Base-by-base conservation (phyloP, 2,888 invertebrate species). In the Rhogogaster chlorosoma region DNA sequence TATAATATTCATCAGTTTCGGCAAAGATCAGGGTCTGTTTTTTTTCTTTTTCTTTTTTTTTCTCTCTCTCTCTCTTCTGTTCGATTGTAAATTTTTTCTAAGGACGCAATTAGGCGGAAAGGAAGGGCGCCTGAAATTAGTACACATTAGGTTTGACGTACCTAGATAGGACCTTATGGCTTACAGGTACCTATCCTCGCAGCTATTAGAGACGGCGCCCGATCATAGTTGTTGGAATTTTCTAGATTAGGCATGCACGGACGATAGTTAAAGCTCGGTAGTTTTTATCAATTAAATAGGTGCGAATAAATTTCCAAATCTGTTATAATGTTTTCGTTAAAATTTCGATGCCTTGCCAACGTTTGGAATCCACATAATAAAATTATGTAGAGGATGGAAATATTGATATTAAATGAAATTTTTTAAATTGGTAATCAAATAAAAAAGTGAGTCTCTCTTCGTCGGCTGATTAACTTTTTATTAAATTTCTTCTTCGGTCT, bases 141-240 rank as follows among this genome's bases (percentile, higher is more conserved):
- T 75, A 75, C 75, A 75, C 75, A 75, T 67, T 29, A 53, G 53
- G 53, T 53, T n/a, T n/a, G 18, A 53, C n/a, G 53, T 53, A 53
- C 53, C 49, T 49, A 49, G 5, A 18, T 10, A 53, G n/a, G 53
- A 53, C 7, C 53, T 15, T n/a, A 53, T 53, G 53, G 53, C n/a
- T n/a, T n/a, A 53, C n/a, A 53, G n/a, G n/a, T 53, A 53, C 53
- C 53, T 53, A 53, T n/a, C 53, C n/a, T n/a, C 53, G 53, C 53
- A 53, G 53, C 53, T 53, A 53, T 53, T 53, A 90, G 90, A 91
- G 89, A 89, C 89, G 91, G 91, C 91, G 92, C 92, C 91, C 90
- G 89, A 90, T 90, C 91, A 42, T 75, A 92, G 91, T 92, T 92
- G 91, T 92, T 92, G 92, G 90, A 92, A 92, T 67, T 67, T 29